A percentile compares a stretch with the other conserved stretches of the same genome.
phyloP scores from a whole-genome alignment of 1,140 invertebrate genomes.

The Anoplophora glabripennis region DNA sequence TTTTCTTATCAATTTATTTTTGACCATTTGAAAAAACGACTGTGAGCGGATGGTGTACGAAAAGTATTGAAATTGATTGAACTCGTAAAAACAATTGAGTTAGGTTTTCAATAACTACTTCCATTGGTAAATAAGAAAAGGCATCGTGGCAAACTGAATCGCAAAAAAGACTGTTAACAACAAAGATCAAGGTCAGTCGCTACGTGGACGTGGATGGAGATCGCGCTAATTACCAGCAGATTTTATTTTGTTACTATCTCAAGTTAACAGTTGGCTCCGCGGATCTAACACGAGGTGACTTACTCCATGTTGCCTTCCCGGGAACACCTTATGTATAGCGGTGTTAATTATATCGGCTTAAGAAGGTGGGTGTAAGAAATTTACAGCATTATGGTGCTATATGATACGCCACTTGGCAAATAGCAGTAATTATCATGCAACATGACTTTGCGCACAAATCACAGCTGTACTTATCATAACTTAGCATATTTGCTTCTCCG shows the following conservation, averaged over 20 bases:
- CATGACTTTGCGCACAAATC: slow-evolving; percentile 21
- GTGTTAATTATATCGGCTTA: slow-evolving; percentile 19
- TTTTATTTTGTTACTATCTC: too few species aligned
- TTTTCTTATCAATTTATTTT: too few species aligned
- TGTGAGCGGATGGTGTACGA: neutral
- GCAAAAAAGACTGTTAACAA: too few species aligned
- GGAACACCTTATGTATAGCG: slow-evolving; percentile 3
- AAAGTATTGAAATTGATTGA: slow-evolving; percentile 3
- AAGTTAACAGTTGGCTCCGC: neutral
- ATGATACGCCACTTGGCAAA: slow-evolving; percentile 21
- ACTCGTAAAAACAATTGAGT: too few species aligned
- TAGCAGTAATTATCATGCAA: slow-evolving; percentile 24
- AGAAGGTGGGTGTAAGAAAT: slow-evolving; percentile 17
- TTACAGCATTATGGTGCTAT: slow-evolving; percentile 20
- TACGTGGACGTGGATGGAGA: too few species aligned
- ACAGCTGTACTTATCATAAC: slow-evolving; percentile 16
- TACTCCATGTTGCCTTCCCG: slow-evolving; percentile 11
- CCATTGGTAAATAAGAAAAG: too few species aligned
- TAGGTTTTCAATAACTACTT: too few species aligned
- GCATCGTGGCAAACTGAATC: too few species aligned
- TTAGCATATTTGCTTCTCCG: slow-evolving; percentile 6
- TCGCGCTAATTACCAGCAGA: too few species aligned
- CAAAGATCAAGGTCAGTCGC: too few species aligned
- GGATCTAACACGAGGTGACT: slow-evolving; percentile 11
- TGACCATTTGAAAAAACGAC: neutral